Evolutionary conservation across 2,113 vertebrate species (phyloP), one percentile per base, ranked within the genome.

Genomic region (Passer domesticus): DNA sequence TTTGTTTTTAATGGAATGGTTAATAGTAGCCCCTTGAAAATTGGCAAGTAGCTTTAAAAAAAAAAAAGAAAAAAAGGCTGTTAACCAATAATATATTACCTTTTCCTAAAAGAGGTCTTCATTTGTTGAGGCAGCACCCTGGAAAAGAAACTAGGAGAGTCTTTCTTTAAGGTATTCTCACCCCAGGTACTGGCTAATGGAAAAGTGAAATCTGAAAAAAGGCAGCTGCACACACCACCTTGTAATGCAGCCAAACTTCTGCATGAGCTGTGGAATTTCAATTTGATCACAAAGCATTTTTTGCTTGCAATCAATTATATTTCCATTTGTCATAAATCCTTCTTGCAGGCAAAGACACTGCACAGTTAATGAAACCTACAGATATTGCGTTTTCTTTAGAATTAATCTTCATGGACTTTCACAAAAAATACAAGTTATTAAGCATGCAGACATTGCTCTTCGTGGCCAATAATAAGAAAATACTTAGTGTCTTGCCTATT

Each of bases 1-100:
- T 95, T 92, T 89, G n/a, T 53, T 95, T 95, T 66, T 94, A 92
- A 83, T 88, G 39, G 80, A 67, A 47, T 49, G 5, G 46, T 67
- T 95, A 68, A 66, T 80, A 35, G 43, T 73, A 63, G 24, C 31
- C 69, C 85, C 76, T 92, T 91, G 20, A 93, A 67, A 94, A 60
- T 66, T 96, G 90, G 43, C 77, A 84, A 76, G 67, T 52, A 64
- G 59, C 35, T 81, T 76, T 47, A 46, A 59, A 58, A 55, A 53
- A 58, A 55, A 53, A 62, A 43, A 27, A 22, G 49, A 55, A 52
- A 62, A 37, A 31, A 58, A 27, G 2, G 6, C 39, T 43, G 8
- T 37, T 76, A 79, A 50, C 7, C 6, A 56, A 47, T 43, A 64
- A 18, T 37, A 23, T 20, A 15, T 70, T 59, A 25, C 1, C 1